Evolutionary conservation across 1,140 invertebrate genomes (phyloP).

Genomic region (Drusus annulatus): DNA sequence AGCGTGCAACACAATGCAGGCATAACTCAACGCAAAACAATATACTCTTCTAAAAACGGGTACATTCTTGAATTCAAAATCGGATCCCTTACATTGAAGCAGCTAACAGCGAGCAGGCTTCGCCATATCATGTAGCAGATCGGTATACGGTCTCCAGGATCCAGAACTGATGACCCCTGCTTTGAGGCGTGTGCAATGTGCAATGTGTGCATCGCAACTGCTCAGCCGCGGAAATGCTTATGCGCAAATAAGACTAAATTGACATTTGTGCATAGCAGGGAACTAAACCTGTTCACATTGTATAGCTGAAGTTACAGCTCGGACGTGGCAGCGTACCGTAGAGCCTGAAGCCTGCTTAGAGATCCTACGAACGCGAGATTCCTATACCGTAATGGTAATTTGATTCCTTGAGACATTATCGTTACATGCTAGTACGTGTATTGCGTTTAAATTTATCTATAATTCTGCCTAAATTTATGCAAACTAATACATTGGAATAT

Average conservation of each 20-base stretch:
- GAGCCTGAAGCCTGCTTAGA: too few relatives aligned
- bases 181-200: conserved; percentile 7
- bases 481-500: too few relatives aligned
- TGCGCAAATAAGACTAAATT: conserved; percentile 11
- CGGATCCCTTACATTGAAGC: conserved; percentile 1
- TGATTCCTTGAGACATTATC: too few relatives aligned
- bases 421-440: too few relatives aligned
- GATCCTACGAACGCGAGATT: too few relatives aligned
- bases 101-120: neutral
- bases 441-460: too few relatives aligned
- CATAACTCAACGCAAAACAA: conserved; percentile 28
- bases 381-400: too few relatives aligned
- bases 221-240: neutral
- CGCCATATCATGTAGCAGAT: conserved; percentile 9
- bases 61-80: conserved; percentile 23
- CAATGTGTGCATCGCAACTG: neutral
- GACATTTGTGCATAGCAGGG: conserved; percentile 9
- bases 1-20: conserved; percentile 6
- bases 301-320: neutral
- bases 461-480: too few relatives aligned
- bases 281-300: conserved; percentile 7
- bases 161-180: conserved; percentile 7
- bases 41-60: conserved; percentile 13
- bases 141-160: neutral
- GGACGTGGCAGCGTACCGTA: neutral